Evolutionary conservation across 2,888 invertebrate genomes (phyloP), one percentile per base, ranked within the genome.

Genomic region (Zygaena filipendulae): DNA sequence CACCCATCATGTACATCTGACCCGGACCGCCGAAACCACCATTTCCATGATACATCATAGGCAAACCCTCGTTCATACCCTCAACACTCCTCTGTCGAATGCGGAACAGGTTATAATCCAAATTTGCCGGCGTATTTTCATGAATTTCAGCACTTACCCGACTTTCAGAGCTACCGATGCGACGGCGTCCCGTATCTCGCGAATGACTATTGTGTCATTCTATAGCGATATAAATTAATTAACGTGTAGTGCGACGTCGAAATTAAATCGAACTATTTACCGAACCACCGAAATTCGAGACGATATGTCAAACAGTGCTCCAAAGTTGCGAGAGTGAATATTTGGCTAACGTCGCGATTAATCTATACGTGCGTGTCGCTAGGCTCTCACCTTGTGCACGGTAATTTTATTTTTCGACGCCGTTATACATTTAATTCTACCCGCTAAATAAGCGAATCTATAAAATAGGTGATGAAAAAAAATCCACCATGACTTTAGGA

Each of bases 401-500:
- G n/a, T n/a, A n/a, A n/a, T n/a, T n/a, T n/a, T n/a, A n/a, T n/a
- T 59, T 58, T 68, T 63, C 56, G 53, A 63, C 63, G 59, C 59
- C 62, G 61, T 52, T 61, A 57, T 57, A 62, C 59, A 59, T 16
- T 6, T 58, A 63, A 68, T 66, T 66, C 74, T 77, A 79, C 77
- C 79, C 71, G 69, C 77, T 54, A 75, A 68, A 59, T 38, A 36
- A 52, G 57, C 64, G 64, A 69, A 69, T 62, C 59, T 63, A 59
- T 51, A 64, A 70, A 70, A 69, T 64, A n/a, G n/a, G n/a, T n/a
- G 62, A 46, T 62, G 63, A 64, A 69, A 59, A n/a, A 67, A 71
- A 63, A 71, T 77, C 69, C 70, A 71, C 79, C 77, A 79, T 79
- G 70, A 77, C 70, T 67, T 72, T 58, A 59, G 48, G 50, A 53